Evolutionary conservation across 1,140 invertebrate genomes (phyloP), one percentile per base, ranked within the genome.

Genomic region (Anastatus disparis): DNA sequence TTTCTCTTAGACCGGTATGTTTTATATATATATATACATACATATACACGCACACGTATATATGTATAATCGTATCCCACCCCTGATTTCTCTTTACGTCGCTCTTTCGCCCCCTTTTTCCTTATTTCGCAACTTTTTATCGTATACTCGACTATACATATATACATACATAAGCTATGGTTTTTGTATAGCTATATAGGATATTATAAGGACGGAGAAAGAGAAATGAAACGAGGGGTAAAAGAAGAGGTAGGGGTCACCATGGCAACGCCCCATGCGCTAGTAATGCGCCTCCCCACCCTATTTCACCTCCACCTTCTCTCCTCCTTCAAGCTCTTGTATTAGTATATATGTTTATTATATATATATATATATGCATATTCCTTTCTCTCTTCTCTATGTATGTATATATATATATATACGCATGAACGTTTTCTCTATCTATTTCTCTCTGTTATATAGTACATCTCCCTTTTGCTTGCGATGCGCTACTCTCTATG

Each of bases 261-360:
- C 84, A 84, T 85, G 77, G 82, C 82, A 85, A 84, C 84, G 81
- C 83, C 84, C 84, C 80, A 83, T 81, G 78, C 80, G 77, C 81
- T 74, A 79, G 76, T 79, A 81, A 82, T 75, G 76, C 67, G 56
- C 69, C 71, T 52, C 55, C 56, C 44, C 66, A 40, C 48, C 42
- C 10, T 17, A 35, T 22, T 10, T 2, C 38, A 26, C 50, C 50
- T 62, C 48, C 59, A 35, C 40, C 35, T 9, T 40, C 17, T 58
- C 7, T n/a, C n/a, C n/a, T n/a, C n/a, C n/a, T n/a, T n/a, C n/a
- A n/a, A n/a, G n/a, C n/a, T n/a, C n/a, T n/a, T n/a, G n/a, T n/a
- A n/a, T n/a, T n/a, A n/a, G n/a, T n/a, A n/a, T n/a, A n/a, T n/a
- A n/a, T n/a, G n/a, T n/a, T n/a, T n/a, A n/a, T n/a, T n/a, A n/a